Base-by-base conservation (phyloP, 2,113 vertebrate genomes). In the Mobula birostris region DNA sequence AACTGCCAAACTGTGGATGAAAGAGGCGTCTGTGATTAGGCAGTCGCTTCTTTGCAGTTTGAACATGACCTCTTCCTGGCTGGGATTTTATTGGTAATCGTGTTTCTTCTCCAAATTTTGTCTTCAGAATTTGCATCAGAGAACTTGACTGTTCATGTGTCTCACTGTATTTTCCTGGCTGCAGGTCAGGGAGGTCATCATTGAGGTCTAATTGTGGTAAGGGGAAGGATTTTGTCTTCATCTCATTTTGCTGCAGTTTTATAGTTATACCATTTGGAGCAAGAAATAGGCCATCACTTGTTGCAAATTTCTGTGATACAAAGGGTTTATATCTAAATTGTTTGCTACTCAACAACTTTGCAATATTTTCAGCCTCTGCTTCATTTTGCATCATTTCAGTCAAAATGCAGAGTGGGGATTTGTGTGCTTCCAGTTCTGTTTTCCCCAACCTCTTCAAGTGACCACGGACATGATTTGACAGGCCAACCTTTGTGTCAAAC, bases 401-500 rank as follows among this genome's bases (percentile, higher is more conserved):
- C 93, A 98, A 96, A 96, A 98, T 97, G 95, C 97, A 97, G 94
- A 98, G 97, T 0, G 98, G 98, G 94, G 98, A 99, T 95, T 98
- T 98, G 96, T 97, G 97, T 66, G 97, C 97, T 9, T 98, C 97
- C 96, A 97, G 97, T 94, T 98, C 97, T 94, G 97, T 98, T 96
- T 97, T 97, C 94, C 98, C 98, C 94, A 98, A 98, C 95, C 97
- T 97, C 96, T 98, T 99, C 95, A 99, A 96, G 96, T 99, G 98
- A 96, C 98, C 98, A 95, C 98, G 97, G 95, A 98, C 98, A 40
- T 99, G 98, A 96, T 99, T 99, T 95, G 98, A 98, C 95, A 99
- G 97, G 95, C 98, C 98, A 94, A 98, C 98, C 97, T 98, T 98
- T 88, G 98, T 98, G 96, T 98, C 98, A 87, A 99, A 99, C 98